Evolutionary conservation across 2,113 vertebrate genomes (phyloP), one percentile per base, ranked within the genome.

Genomic region (Greenwoodochromis staneri): DNA sequence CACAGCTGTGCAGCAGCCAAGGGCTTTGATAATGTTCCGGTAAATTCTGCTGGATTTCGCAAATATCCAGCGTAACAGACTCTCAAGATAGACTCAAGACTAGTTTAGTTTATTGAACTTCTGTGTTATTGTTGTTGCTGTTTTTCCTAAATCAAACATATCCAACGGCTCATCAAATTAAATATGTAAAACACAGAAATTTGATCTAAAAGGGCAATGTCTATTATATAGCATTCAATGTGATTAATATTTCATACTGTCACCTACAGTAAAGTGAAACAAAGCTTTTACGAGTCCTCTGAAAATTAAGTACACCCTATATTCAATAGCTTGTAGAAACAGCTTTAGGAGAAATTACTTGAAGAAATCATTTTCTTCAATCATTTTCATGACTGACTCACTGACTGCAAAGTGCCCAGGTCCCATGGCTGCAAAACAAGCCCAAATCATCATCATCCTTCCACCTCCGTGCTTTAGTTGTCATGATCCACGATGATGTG

Each of bases 1-100:
- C 78, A 57, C 88, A 94, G 90, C 91, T 93, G 87, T 87, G 86
- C 29, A 87, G 86, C 88, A 83, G 86, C 87, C 82, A 17, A 53
- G 16, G 31, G 57, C 71, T 45, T 82, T n/a, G 6, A 82, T 29
- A 63, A 66, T 76, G 45, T 78, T 69, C 71, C 87, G 66, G 24
- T 84, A 34, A 81, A 87, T 85, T 82, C 59, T 87, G 49, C 88
- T 76, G 36, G n/a, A 86, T 84, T 90, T 38, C 9, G 78, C 78
- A 92, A 66, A 86, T 83, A 29, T 86, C 59, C 78, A 87, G 83
- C 27, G 9, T 66, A 29, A 82, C 34, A 90, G 51, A 88, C 19
- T 81, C 69, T 71, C 87, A 59, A 87, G 9, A 89, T 29, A 87
- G 12, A 80, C 17, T 69, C 38, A 51, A 89, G 55, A 49, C 31